Base-by-base conservation (phyloP, 2,888 invertebrate species). In the Idaea biselata region DNA sequence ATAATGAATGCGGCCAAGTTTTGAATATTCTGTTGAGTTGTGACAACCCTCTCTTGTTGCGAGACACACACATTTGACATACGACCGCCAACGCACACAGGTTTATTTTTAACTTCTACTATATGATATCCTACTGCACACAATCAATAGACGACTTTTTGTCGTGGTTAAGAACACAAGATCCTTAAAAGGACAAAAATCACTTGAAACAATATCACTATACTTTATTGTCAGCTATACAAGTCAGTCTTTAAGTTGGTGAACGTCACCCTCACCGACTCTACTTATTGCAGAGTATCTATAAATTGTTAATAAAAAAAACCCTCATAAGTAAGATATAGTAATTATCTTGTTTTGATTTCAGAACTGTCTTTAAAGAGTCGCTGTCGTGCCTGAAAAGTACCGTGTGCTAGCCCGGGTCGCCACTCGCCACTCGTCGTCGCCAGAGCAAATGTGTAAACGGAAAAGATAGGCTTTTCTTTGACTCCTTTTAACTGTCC, bases 401-500 rank as follows among this genome's bases (percentile, higher is more conserved):
- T 8, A 44, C 11, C 44, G 44, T 44, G 44, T 44, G 44, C 44
- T 44, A 44, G 44, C 11, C 11, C 5, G 32, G 6, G 62, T 63
- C 64, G 55, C 44, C 63, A 58, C 55, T 63, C 63, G 61, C 60
- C 62, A 60, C 44, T 78, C 72, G 71, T 73, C 83, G 84, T 84
- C 81, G 82, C 83, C 84, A 82, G 75, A 81, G 87, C 85, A 90
- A 89, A 89, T 81, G 87, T 85, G 88, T 83, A 89, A 89, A 88
- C 86, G 84, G 78, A 77, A 76, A 80, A 90, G 88, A 91, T 91
- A 89, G 89, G 85, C 86, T 81, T 87, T 86, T 88, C 89, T 89
- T 90, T 89, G 89, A 89, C 83, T 89, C 85, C 86, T 85, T 86
- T 86, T 87, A 87, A 82, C 83, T 84, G 86, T 86, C 85, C 86